Conservation (phyloP, 2,888 invertebrate species). For the Leptinotarsa juncta region DNA sequence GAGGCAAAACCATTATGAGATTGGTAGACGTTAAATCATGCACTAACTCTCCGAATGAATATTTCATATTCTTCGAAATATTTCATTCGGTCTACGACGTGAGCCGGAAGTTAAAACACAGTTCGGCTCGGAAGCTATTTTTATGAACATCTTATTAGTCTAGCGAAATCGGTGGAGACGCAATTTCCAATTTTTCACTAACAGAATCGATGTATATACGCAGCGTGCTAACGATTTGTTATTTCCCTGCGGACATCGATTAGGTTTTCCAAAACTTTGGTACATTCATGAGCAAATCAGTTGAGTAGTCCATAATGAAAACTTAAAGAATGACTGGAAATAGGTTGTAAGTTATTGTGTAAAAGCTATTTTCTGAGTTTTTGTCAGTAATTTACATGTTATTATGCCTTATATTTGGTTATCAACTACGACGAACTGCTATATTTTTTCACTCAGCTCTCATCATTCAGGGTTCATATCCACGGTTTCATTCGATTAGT, state of each 20-base stretch:
- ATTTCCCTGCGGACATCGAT: not conserved
- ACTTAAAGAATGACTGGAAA: no score
- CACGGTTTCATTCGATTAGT: no score
- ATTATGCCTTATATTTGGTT: no score
- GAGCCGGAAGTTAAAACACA: conserved; percentile 42
- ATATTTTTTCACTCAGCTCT: no score
- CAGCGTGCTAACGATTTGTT: not conserved
- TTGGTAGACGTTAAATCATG: conserved; percentile 51
- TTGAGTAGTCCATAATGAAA: no score
- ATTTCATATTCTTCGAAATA: conserved; percentile 50
- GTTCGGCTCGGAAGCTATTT: conserved; percentile 44
- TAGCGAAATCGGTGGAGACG: not conserved
- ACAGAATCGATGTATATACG: not conserved
- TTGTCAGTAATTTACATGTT: no score
- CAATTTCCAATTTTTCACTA: not conserved
- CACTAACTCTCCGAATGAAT: conserved; percentile 49
- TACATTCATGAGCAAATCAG: no score
- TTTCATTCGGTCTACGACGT: conserved; percentile 48
- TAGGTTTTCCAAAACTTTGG: not conserved
- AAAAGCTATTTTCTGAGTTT: no score
- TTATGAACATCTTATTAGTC: conserved; percentile 46
- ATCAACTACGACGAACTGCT: no score
- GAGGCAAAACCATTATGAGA: conserved; percentile 46
- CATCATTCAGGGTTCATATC: no score
- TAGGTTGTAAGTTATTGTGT: no score